Conservation (phyloP, 1,140 invertebrate genomes). For the Tribolium madens region DNA sequence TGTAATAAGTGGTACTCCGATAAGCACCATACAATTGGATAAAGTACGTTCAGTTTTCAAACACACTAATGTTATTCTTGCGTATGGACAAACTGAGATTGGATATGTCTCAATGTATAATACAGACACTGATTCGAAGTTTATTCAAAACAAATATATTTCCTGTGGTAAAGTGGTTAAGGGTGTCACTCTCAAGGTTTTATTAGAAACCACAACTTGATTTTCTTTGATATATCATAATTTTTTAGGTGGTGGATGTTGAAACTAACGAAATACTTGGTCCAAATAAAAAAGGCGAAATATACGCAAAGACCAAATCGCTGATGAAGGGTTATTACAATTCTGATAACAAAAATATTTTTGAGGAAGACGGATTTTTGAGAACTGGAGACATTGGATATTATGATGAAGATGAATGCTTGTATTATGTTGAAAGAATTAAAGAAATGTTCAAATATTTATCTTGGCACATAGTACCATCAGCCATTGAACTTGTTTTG, state of each 20-base stretch:
- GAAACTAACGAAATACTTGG: constrained; percentile 49
- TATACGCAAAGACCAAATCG: constrained; percentile 43
- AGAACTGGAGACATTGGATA: constrained; percentile 81
- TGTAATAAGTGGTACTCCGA: background rate
- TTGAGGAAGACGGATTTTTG: constrained; percentile 78
- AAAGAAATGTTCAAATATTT: constrained; percentile 86
- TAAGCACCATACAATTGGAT: background rate
- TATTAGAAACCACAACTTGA: background rate
- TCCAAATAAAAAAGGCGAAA: constrained; percentile 53
- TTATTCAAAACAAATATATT: background rate
- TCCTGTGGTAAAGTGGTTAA: constrained; percentile 1
- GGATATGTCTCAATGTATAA: background rate
- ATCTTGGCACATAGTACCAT: constrained; percentile 67
- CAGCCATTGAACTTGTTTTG: constrained; percentile 83
- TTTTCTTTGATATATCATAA: background rate
- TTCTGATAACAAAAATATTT: constrained; percentile 64
- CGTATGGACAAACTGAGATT: constrained; percentile 13
- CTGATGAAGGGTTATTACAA: constrained; percentile 47
- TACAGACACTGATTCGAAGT: background rate
- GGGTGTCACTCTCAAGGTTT: constrained; percentile 21
- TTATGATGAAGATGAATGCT: constrained; percentile 71
- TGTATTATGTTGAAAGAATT: constrained; percentile 79
- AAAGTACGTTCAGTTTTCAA: background rate
- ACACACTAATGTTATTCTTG: background rate
- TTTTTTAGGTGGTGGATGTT: constrained; percentile 47